Conservation (phyloP, 2,888 invertebrate genomes). For the Andrena minutula region DNA sequence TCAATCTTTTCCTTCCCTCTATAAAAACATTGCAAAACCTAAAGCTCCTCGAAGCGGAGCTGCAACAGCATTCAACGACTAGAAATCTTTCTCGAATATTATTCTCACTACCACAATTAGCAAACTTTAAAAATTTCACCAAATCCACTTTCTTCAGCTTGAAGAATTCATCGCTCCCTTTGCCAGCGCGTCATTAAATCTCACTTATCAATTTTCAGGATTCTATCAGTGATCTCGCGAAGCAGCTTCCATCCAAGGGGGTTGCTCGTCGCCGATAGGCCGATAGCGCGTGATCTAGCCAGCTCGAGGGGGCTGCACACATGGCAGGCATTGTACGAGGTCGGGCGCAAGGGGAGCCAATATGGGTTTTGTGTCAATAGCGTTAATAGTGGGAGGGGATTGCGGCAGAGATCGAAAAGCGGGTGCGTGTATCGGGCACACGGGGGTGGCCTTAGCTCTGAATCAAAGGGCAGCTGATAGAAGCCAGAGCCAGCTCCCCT, state of each 20-base stretch:
- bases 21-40: conserved; percentile 18
- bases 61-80: neutral
- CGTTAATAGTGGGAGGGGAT: conserved; percentile 82
- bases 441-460: conserved; percentile 77
- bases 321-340: conserved; percentile 74
- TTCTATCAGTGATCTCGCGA: neutral
- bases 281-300: neutral
- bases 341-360: conserved; percentile 69
- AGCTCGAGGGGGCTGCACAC: conserved; percentile 54
- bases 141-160: neutral
- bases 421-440: conserved; percentile 65
- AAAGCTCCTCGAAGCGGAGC: neutral
- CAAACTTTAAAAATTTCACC: no score
- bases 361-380: conserved; percentile 80
- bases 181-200: neutral
- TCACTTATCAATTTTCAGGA: conserved; percentile 45
- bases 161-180: neutral
- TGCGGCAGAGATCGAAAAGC: conserved; percentile 61
- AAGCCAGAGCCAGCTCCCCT: conserved; percentile 53
- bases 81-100: neutral
- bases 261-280: conserved; percentile 33
- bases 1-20: neutral
- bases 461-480: conserved; percentile 82
- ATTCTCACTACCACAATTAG: neutral
- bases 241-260: neutral